Percentiles rank a stretch among this genome's conserved stretches.
These are phyloP conservation scores for Oxyruncus cristatus DNA, from an alignment of 2,113 vertebrate species.

Conservation along the genomic window DNA sequence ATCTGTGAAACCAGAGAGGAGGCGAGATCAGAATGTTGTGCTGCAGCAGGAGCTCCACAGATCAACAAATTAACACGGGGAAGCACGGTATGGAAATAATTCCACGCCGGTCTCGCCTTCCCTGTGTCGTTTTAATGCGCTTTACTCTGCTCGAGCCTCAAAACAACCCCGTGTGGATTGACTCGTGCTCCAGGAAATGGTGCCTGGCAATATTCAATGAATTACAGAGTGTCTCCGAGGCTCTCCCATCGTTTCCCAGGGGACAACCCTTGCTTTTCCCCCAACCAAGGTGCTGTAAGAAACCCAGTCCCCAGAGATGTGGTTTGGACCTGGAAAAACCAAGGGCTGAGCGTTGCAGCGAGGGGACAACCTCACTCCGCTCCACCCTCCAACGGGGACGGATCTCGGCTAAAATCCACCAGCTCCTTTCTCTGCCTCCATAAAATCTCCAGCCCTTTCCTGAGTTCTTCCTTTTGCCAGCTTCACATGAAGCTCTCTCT, in stretches of 20 bases:
- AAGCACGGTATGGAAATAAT: background rate
- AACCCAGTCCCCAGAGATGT: background rate
- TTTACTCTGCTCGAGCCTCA: background rate
- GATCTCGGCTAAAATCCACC: background rate
- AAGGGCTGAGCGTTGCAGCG: background rate
- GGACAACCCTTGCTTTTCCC: background rate
- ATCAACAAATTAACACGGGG: background rate
- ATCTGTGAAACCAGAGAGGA: constrained; percentile 76
- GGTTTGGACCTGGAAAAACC: background rate
- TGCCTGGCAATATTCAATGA: background rate
- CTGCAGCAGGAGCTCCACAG: background rate
- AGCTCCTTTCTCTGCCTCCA: background rate
- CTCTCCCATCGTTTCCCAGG: background rate
- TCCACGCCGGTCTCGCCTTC: background rate
- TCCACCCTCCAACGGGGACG: background rate
- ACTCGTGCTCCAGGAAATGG: background rate
- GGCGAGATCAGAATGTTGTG: background rate
- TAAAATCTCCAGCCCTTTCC: background rate
- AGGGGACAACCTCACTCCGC: background rate
- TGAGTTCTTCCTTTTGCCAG: accelerated
- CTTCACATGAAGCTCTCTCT: background rate
- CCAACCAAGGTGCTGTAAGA: background rate
- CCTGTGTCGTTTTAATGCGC: background rate
- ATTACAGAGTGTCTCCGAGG: background rate
- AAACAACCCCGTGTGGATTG: background rate